Evolutionary conservation across 1,140 invertebrate species (phyloP).

Genomic region (Dendrolimus punctatus): DNA sequence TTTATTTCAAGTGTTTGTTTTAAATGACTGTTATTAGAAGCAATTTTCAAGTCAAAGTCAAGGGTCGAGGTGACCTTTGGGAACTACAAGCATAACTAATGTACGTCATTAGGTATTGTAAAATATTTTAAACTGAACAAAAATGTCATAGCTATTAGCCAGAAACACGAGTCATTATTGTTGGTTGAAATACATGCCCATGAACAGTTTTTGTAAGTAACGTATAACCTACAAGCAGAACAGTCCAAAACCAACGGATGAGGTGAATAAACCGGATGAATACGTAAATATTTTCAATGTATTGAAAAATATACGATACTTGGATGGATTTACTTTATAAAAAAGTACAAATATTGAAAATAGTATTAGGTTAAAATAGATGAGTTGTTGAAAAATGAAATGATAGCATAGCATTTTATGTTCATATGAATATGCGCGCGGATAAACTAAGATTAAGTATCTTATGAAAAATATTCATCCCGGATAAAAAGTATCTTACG

Average conservation of each 20-base stretch:
- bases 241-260: slow-evolving; percentile 46
- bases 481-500: too few relatives aligned
- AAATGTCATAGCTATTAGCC: slow-evolving; percentile 20
- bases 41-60: slow-evolving; percentile 5
- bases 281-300: slow-evolving; percentile 8
- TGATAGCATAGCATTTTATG: too few relatives aligned
- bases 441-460: too few relatives aligned
- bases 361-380: too few relatives aligned
- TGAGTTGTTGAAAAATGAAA: too few relatives aligned
- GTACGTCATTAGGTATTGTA: slow-evolving; percentile 2
- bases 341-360: too few relatives aligned
- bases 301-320: neutral
- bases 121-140: slow-evolving; percentile 3
- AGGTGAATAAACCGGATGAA: slow-evolving; percentile 31
- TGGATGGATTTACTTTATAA: too few relatives aligned
- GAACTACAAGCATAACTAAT: neutral
- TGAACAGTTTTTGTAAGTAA: slow-evolving; percentile 45
- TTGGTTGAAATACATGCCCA: slow-evolving; percentile 28
- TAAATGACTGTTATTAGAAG: neutral
- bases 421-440: too few relatives aligned
- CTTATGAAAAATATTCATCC: too few relatives aligned
- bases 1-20: neutral
- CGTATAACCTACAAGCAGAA: slow-evolving; percentile 55
- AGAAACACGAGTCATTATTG: slow-evolving; percentile 13
- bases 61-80: slow-evolving; percentile 20